A percentile compares a stretch with the other conserved stretches of the same genome.
Evolutionary conservation across 2,113 vertebrate genomes (phyloP).

Genomic region (Circaetus cinerascens): DNA sequence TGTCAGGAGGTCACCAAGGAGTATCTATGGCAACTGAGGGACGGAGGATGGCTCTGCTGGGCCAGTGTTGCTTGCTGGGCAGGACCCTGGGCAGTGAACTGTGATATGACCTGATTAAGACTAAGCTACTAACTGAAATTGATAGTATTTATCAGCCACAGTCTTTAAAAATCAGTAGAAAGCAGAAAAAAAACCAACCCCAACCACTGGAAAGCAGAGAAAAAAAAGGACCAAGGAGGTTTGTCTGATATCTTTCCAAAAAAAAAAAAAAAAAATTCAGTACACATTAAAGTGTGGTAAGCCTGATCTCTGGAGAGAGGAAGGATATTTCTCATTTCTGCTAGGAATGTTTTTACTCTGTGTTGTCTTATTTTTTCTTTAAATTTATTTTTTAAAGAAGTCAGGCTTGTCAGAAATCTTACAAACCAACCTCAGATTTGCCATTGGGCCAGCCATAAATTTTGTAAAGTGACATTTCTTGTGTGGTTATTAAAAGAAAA

Average conservation of each 20-base stretch:
- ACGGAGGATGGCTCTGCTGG: not conserved
- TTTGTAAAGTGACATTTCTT: not conserved
- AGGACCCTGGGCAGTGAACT: not conserved
- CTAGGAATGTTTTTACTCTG: not conserved
- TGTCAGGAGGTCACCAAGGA: slow-evolving; percentile 1
- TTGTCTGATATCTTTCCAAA: not conserved
- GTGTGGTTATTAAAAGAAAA: not conserved
- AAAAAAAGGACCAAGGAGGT: not conserved
- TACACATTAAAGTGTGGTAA: not conserved
- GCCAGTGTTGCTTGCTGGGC: not conserved
- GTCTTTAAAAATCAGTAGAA: not conserved
- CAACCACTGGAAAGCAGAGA: no score
- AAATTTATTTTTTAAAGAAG: not conserved
- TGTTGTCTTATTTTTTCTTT: not conserved
- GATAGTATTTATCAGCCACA: not conserved
- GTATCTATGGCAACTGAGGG: slow-evolving; percentile 17
- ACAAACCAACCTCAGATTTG: not conserved
- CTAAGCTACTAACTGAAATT: not conserved
- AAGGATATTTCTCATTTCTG: not conserved
- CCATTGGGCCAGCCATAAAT: not conserved
- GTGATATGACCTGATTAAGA: slow-evolving; percentile 5
- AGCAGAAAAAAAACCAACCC: not conserved
- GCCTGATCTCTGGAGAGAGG: not conserved
- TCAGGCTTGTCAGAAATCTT: not conserved
- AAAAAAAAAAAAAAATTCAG: not conserved